Evolutionary conservation across 2,113 vertebrate genomes (phyloP), one percentile per base, ranked within the genome.

Genomic region (Theristicus caerulescens): DNA sequence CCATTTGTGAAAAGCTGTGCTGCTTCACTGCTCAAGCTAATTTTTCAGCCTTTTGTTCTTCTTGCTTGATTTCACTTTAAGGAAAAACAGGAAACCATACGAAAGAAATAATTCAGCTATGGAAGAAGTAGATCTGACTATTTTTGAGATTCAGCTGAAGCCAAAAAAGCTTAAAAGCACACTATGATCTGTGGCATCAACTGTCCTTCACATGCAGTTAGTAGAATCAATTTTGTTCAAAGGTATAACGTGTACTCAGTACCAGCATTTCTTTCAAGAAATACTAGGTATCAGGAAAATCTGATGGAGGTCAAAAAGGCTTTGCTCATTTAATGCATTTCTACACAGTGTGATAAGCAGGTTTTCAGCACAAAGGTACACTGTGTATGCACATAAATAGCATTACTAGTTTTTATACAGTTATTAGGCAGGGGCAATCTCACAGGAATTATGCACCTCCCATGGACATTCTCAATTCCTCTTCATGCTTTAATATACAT

Each of bases 201-300:
- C 76, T 66, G 49, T 83, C 59, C 79, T 95, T 86, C 64, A 90
- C 34, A n/a, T 55, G 49, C 46, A 51, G 57, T 86, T 62, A 62
- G 57, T 29, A 70, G 71, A 94, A 96, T 51, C 13, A 20, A 79
- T 94, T 93, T 74, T 72, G 67, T 71, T 89, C 69, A 74, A 79
- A 88, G 54, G 34, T 72, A 40, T 11, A 94, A 94, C 2, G 3
- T 40, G 69, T 40, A 59, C n/a, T 69, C 59, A 31, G 55, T 27
- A 64, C n/a, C 65, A 77, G 76, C 29, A 65, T 57, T 94, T 74
- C 76, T 94, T 94, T 90, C 55, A 94, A 81, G 36, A 71, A 87
- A 88, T 66, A 36, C 55, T 27, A 71, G 26, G 22, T 74, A 94
- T 74, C 64, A 47, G 42, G 52, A 84, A 84, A 96, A 91, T 44